These are phyloP conservation scores for Andrena minutula DNA, from an alignment of 2,888 invertebrate species.

Conservation along the genomic window DNA sequence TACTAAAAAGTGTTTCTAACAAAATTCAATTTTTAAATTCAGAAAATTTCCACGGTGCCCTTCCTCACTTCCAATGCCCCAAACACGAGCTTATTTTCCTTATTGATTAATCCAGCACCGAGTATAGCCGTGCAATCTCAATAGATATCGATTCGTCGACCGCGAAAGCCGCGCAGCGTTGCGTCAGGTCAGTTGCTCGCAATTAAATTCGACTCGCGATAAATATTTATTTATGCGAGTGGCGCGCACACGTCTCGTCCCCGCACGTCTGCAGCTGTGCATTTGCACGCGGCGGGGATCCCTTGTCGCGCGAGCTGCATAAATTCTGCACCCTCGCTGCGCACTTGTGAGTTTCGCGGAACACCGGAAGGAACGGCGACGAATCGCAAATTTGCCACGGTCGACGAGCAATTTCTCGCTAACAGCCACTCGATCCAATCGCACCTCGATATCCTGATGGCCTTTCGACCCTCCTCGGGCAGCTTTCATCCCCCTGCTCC, in stretches of 20 bases:
- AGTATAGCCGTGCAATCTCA: background rate
- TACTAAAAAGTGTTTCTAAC: no score
- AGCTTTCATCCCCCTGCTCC: no score
- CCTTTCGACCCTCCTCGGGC: no score
- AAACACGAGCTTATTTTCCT: background rate
- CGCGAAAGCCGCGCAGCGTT: constrained; percentile 6
- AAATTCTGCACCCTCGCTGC: background rate
- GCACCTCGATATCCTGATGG: no score
- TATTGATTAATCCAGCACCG: no score
- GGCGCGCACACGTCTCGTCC: constrained; percentile 21
- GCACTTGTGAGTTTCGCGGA: background rate
- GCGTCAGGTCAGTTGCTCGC: constrained; percentile 21
- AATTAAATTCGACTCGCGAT: constrained; percentile 39
- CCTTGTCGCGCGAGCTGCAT: constrained; percentile 10
- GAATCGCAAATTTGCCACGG: no score
- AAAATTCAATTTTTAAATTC: no score
- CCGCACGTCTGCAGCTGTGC: background rate
- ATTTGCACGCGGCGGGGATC: constrained; percentile 26
- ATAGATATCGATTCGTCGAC: background rate
- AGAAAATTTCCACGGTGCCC: background rate
- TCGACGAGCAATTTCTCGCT: no score
- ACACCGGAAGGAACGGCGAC: background rate
- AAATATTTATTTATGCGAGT: constrained; percentile 22
- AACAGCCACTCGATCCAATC: no score
- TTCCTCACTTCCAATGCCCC: no score